Evolutionary conservation across 2,797 vertebrate genomes (phyloP).

Genomic region (Girardinus metallicus): DNA sequence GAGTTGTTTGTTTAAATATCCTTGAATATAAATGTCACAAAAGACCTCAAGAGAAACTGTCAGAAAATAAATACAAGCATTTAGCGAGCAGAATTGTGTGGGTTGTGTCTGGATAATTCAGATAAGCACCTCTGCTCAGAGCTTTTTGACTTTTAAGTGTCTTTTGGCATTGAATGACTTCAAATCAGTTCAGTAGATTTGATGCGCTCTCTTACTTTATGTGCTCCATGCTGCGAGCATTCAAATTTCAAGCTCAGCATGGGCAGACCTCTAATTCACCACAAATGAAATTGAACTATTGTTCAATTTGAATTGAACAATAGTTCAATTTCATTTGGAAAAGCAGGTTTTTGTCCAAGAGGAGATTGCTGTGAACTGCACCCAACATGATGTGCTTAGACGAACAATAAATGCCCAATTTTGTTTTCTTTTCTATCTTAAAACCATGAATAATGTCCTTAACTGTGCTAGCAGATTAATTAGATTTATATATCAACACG

Average conservation of each 20-base stretch:
- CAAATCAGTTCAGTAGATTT: constrained; percentile 35
- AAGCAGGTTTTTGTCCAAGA: constrained; percentile 6
- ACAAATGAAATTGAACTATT: constrained; percentile 6
- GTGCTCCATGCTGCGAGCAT: constrained; percentile 21
- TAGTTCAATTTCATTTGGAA: too few species aligned
- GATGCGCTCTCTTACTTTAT: constrained; percentile 16
- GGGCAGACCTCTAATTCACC: constrained; percentile 1
- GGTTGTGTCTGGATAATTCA: constrained; percentile 26
- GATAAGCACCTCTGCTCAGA: constrained; percentile 21
- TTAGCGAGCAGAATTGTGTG: neutral
- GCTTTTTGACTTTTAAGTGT: constrained; percentile 20
- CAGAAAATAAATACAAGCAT: constrained; percentile 4
- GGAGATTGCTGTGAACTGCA: constrained; percentile 9
- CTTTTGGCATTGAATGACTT: constrained; percentile 15
- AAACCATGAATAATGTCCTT: constrained; percentile 34
- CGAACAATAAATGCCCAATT: neutral
- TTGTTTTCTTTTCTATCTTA: constrained; percentile 10
- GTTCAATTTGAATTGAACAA: too few species aligned
- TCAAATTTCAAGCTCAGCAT: constrained; percentile 16
- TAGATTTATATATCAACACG: neutral
- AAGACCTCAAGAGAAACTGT: constrained; percentile 18
- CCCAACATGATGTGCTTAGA: neutral
- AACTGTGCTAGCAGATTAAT: neutral
- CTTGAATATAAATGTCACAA: neutral
- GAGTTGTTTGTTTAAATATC: constrained; percentile 10